phyloP scores from a whole-genome alignment of 2,888 invertebrate genomes.

The Stegophylla sp. region DNA sequence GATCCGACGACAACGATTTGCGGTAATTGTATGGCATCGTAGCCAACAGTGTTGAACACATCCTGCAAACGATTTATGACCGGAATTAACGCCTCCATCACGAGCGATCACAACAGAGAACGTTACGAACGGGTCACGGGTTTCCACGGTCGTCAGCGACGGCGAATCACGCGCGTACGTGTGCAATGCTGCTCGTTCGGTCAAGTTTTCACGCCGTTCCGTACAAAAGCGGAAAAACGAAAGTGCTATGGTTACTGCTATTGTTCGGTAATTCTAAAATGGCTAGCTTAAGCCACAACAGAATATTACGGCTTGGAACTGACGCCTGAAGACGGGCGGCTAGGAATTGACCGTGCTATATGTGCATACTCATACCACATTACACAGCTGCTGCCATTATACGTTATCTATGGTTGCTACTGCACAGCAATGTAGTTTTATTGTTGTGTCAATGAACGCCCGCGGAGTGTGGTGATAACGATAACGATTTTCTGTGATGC shows the following conservation, averaged over 20 bases:
- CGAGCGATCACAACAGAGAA: no score
- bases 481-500: not conserved
- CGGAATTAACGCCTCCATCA: slow-evolving; percentile 99
- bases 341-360: not conserved
- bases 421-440: not conserved
- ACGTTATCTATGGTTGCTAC: no score
- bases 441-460: not conserved
- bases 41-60: slow-evolving; percentile 98
- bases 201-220: not conserved
- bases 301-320: not conserved
- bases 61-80: slow-evolving; percentile 99
- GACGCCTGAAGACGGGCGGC: not conserved
- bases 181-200: not conserved
- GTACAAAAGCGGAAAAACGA: no score
- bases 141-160: not conserved
- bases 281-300: no score
- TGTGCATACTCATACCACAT: not conserved
- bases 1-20: slow-evolving; percentile 99
- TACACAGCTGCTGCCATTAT: no score
- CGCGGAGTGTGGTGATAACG: not conserved
- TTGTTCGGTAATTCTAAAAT: no score
- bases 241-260: no score
- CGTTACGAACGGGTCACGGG: not conserved
- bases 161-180: not conserved
- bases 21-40: slow-evolving; percentile 95